Evolutionary conservation across 1,140 invertebrate genomes (phyloP), one percentile per base, ranked within the genome.

Genomic region (Hyles vespertilio): DNA sequence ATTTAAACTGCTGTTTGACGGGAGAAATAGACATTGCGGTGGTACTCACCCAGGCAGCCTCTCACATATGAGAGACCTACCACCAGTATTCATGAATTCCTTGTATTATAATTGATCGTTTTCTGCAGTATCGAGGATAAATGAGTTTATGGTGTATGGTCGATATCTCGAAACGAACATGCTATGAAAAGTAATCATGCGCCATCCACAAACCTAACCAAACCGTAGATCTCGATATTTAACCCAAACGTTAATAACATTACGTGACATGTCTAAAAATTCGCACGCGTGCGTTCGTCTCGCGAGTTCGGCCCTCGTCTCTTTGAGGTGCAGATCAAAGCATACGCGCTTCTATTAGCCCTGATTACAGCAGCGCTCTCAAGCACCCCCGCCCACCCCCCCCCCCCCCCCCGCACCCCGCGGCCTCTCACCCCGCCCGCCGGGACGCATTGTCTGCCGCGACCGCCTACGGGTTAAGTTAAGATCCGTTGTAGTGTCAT

Each of bases 291-390:
- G 56, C 36, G 34, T 48, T 59, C 63, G 74, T 70, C 73, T 77
- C 79, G 70, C 74, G 74, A 78, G 79, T 72, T 75, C 59, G 76
- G 76, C 70, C 72, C 76, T 77, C 68, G 49, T 80, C 71, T 59
- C 82, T 87, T 87, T 87, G 84, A 87, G 76, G 54, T 72, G 76
- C 75, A 85, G 80, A 87, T 87, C 84, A 87, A 87, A 87, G 84
- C 77, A 76, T 69, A 73, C 79, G 78, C 81, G 82, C 71, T 84
- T 85, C 84, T 87, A 87, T 87, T 87, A 87, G 84, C 84, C 77
- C 76, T 85, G 84, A 87, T 87, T 87, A 87, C 84, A 67, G 74
- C 70, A 69, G 62, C 70, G 73, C 68, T 61, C 79, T 79, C 70
- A 65, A 74, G 67, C 36, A 62, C 61, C 65, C 62, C 70, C 55